Conservation (phyloP, 2,888 invertebrate genomes). For the Portevinia maculata region DNA sequence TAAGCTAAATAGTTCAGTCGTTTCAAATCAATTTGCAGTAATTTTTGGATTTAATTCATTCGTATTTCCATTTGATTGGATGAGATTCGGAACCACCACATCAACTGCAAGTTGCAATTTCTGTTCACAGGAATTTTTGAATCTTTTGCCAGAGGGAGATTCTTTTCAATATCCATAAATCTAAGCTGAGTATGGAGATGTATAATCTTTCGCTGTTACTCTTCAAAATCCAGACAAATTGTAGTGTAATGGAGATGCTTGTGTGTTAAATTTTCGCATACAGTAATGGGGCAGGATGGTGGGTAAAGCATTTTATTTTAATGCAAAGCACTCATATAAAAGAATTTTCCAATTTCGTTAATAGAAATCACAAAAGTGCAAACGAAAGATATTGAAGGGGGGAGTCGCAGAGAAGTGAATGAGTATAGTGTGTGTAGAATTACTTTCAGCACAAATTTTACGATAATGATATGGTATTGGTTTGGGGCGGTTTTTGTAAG, state of each 20-base stretch:
- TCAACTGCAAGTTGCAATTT: conserved; percentile 7
- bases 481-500: background rate
- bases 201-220: conserved; percentile 33
- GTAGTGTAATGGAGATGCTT: conserved; percentile 34
- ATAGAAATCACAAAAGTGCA: conserved; percentile 72
- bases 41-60: conserved; percentile 35
- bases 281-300: background rate
- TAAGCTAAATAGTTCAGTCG: background rate
- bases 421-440: too few species aligned
- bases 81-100: background rate
- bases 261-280: conserved; percentile 30
- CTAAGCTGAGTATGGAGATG: conserved; percentile 15
- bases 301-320: conserved; percentile 46
- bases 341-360: conserved; percentile 73
- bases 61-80: conserved; percentile 21
- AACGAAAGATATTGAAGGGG: conserved; percentile 37
- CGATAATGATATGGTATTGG: conserved; percentile 43
- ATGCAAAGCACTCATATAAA: conserved; percentile 64
- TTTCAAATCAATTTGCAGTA: conserved; percentile 38
- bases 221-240: conserved; percentile 59
- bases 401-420: background rate
- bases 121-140: background rate
- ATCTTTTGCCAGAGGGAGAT: background rate
- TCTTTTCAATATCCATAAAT: conserved; percentile 7
- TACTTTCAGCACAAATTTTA: conserved; percentile 67